Evolutionary conservation across 2,888 invertebrate genomes (phyloP).

Genomic region (Caenorhabditis angaria): DNA sequence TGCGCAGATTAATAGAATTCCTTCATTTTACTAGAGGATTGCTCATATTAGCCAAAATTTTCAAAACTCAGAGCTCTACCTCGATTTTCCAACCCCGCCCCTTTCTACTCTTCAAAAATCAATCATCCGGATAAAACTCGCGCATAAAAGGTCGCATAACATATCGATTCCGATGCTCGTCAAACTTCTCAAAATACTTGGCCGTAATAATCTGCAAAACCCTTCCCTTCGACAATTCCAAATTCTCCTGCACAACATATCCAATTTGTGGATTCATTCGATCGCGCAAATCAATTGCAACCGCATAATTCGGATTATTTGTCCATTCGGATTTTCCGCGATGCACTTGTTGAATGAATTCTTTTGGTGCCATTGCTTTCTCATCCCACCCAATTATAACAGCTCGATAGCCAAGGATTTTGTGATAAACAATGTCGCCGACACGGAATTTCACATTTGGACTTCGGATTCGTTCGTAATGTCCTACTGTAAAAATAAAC

Average conservation of each 20-base stretch:
- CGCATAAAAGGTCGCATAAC: slow-evolving; percentile 25
- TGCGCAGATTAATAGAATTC: too few relatives aligned
- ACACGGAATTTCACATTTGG: slow-evolving; percentile 74
- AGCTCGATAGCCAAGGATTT: slow-evolving; percentile 70
- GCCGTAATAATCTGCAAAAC: slow-evolving; percentile 73
- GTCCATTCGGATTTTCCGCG: slow-evolving; percentile 29
- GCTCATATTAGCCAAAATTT: too few relatives aligned
- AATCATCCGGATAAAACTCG: slow-evolving; percentile 31
- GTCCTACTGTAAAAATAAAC: slow-evolving; percentile 25
- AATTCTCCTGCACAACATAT: slow-evolving; percentile 71
- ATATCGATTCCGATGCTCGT: slow-evolving; percentile 37
- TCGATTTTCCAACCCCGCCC: too few relatives aligned
- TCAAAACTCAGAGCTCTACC: too few relatives aligned
- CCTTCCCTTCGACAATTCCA: slow-evolving; percentile 71
- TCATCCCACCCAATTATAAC: slow-evolving; percentile 77
- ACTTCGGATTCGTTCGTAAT: slow-evolving; percentile 65
- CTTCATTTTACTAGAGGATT: too few relatives aligned
- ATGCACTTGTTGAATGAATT: slow-evolving; percentile 72
- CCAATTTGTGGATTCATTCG: slow-evolving; percentile 71
- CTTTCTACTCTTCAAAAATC: neutral
- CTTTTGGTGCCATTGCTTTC: slow-evolving; percentile 74
- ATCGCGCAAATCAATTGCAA: slow-evolving; percentile 76
- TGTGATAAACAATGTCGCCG: slow-evolving; percentile 76
- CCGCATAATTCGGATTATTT: slow-evolving; percentile 75
- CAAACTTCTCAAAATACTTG: slow-evolving; percentile 73